Base-by-base conservation (phyloP, 2,888 invertebrate genomes). In the Gastracanthus pulcherrimus region DNA sequence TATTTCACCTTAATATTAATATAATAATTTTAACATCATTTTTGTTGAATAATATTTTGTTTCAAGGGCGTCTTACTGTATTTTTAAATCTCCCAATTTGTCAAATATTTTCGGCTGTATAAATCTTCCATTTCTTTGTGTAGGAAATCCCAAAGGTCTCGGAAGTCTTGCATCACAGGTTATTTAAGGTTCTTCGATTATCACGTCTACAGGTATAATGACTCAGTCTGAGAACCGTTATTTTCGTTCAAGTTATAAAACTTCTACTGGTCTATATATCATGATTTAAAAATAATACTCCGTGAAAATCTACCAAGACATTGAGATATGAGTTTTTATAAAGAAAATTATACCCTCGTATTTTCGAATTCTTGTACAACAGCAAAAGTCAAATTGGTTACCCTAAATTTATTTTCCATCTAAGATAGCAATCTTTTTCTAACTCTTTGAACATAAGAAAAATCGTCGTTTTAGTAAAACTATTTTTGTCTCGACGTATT, bases 161-260 rank as follows among this genome's bases (percentile, higher is more conserved):
- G 38, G 9, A 34, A 69, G 19, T 9, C 11, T 34, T 69, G 48
- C 69, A 69, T 31, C 31, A 51, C n/a, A 1, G 11, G 6, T 51
- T 69, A 69, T 67, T 67, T 41, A 19, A 51, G 5, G 0, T 69
- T 51, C 13, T 55, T 70, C 55, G 70, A 70, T 70, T 55, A 70
- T 70, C 70, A 16, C 13, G n/a, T n/a, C n/a, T n/a, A n/a, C n/a
- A n/a, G n/a, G n/a, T n/a, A n/a, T n/a, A n/a, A n/a, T n/a, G n/a
- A n/a, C n/a, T n/a, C n/a, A n/a, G n/a, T n/a, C n/a, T n/a, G 23
- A n/a, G 41, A 26, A 19, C 51, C 70, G 55, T 34, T 55, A 55
- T 19, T 69, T 48, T 31, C 29, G 31, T 34, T 31, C 51, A 29
- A 23, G 11, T 34, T 31, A n/a, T 31, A n/a, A n/a, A 67, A 67